A percentile compares a stretch with the other conserved stretches of the same genome.
phyloP scores from a whole-genome alignment of 2,888 invertebrate genomes.

The Miltochrista miniata region DNA sequence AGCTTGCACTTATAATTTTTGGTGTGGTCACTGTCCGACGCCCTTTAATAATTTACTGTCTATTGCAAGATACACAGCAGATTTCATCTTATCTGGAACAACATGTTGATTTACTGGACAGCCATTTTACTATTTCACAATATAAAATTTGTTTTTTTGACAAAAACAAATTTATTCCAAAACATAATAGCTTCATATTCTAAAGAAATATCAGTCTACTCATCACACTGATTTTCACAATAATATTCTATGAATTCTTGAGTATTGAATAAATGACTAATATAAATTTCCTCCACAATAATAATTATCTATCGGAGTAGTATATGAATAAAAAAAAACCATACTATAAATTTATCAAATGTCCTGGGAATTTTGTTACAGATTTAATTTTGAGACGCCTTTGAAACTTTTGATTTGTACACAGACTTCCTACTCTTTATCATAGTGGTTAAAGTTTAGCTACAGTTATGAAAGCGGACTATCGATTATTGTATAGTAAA shows the following conservation, averaged over 20 bases:
- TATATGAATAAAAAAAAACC: no score
- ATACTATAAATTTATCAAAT: not conserved
- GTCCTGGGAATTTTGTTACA: not conserved
- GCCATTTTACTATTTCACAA: slow-evolving; percentile 11
- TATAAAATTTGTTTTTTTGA: slow-evolving; percentile 12
- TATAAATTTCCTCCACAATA: slow-evolving; percentile 12
- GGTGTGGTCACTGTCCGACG: slow-evolving; percentile 10
- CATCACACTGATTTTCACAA: slow-evolving; percentile 17
- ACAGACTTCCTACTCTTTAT: not conserved
- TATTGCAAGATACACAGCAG: not conserved
- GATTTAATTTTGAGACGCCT: not conserved
- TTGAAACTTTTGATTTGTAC: not conserved
- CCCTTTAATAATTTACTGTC: not conserved
- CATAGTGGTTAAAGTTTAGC: slow-evolving; percentile 14
- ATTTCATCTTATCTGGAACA: slow-evolving; percentile 6
- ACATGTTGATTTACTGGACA: not conserved
- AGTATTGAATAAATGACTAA: slow-evolving; percentile 17
- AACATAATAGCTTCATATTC: slow-evolving; percentile 12
- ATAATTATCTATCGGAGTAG: not conserved
- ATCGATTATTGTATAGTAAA: slow-evolving; percentile 23
- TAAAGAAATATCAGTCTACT: slow-evolving; percentile 32
- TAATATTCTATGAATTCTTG: slow-evolving; percentile 15
- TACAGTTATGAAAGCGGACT: slow-evolving; percentile 27
- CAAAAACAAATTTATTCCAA: slow-evolving; percentile 17
- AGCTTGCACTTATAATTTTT: slow-evolving; percentile 61